Conservation (phyloP, 2,888 invertebrate genomes). For the Apotomis turbidana region DNA sequence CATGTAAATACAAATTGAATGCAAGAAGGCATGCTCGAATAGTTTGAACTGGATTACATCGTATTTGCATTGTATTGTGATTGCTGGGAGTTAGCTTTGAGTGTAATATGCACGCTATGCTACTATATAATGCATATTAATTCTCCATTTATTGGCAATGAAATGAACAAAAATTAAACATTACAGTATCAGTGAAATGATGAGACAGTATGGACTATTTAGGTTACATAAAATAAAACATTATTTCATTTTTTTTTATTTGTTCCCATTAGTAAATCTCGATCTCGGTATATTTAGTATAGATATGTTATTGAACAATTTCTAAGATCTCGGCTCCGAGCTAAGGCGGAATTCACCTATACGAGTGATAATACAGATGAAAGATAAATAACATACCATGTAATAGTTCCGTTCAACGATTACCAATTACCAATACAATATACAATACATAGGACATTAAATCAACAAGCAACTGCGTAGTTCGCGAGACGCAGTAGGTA, state of each 20-base stretch:
- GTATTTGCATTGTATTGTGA: not conserved
- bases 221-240: too few relatives aligned
- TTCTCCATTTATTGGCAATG: not conserved
- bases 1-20: constrained; percentile 14
- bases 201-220: not conserved
- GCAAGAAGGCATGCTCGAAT: not conserved
- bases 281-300: too few relatives aligned
- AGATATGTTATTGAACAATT: too few relatives aligned
- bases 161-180: not conserved
- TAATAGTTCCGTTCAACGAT: not conserved
- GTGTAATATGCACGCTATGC: constrained; percentile 11
- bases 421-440: constrained; percentile 1
- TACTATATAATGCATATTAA: not conserved
- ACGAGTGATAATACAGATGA: not conserved
- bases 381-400: not conserved
- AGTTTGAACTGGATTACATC: not conserved
- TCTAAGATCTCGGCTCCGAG: too few relatives aligned
- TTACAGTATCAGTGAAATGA: not conserved
- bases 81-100: not conserved
- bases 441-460: not conserved
- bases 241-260: too few relatives aligned
- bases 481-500: constrained; percentile 10
- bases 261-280: too few relatives aligned
- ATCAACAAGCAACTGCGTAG: constrained; percentile 30
- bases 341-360: too few relatives aligned